A percentile compares a stretch with the other conserved stretches of the same genome.
Conservation (phyloP, 2,888 invertebrate genomes). For the Hedychridium roseum region DNA sequence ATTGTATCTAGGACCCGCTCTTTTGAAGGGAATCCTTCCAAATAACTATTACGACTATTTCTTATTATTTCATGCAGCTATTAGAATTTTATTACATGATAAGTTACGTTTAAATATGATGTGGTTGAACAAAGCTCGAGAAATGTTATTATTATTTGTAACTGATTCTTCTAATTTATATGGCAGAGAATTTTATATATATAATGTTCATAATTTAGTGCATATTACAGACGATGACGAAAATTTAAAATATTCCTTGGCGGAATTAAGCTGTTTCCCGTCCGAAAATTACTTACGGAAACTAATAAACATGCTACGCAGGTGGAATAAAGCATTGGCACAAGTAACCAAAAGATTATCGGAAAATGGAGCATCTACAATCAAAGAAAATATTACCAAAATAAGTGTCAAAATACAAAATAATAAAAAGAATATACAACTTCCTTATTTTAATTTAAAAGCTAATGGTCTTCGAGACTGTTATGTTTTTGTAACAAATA, state of each 20-base stretch:
- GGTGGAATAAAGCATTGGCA: conserved; percentile 11
- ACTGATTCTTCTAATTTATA: conserved; percentile 9
- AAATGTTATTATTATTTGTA: too few species aligned
- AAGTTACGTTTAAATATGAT: neutral
- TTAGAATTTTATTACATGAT: conserved; percentile 9
- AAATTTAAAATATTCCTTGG: conserved; percentile 15
- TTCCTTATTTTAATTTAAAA: conserved; percentile 15
- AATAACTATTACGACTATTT: conserved; percentile 5
- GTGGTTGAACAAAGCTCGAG: conserved; percentile 4
- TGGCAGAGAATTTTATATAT: conserved; percentile 13
- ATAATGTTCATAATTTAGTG: conserved; percentile 16
- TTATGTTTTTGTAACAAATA: conserved; percentile 8
- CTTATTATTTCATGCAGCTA: conserved; percentile 11
- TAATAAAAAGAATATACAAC: conserved; percentile 13
- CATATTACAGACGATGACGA: conserved; percentile 14
- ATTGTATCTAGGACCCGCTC: conserved; percentile 8
- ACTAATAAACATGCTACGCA: conserved; percentile 11
- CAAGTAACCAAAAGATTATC: too few species aligned
- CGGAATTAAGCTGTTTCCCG: conserved; percentile 10
- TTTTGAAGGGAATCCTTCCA: conserved; percentile 3
- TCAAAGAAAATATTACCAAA: too few species aligned
- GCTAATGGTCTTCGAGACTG: conserved; percentile 4
- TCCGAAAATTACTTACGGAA: conserved; percentile 15
- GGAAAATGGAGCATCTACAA: too few species aligned
- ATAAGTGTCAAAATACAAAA: too few species aligned